Percentiles rank a stretch among this genome's conserved stretches.
These are phyloP conservation scores for Belonocnema kinseyi DNA, from an alignment of 1,140 invertebrate genomes.

Conservation along the genomic window DNA sequence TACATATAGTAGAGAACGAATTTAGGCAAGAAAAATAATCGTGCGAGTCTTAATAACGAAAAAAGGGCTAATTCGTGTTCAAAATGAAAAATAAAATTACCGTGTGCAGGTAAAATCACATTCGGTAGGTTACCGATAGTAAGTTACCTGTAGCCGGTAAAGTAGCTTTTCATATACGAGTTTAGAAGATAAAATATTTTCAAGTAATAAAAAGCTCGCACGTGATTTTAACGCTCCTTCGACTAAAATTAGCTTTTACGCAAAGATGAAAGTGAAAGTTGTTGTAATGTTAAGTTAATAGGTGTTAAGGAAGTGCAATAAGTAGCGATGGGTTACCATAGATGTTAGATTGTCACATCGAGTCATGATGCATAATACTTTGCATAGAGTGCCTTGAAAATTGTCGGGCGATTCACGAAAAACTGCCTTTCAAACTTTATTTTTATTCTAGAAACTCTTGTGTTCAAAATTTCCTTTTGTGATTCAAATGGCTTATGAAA, in stretches of 20 bases:
- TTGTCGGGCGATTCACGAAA: background rate
- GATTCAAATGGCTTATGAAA: too few relatives aligned
- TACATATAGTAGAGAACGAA: background rate
- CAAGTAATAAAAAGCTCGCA: constrained; percentile 4
- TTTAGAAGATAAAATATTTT: constrained; percentile 21
- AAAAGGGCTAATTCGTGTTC: background rate
- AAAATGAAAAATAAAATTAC: background rate
- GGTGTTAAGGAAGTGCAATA: background rate
- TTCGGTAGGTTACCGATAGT: background rate
- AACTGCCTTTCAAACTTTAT: too few relatives aligned
- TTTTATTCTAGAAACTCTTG: too few relatives aligned
- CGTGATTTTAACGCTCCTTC: background rate
- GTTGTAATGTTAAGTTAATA: background rate
- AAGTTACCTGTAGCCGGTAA: background rate
- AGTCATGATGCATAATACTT: constrained; percentile 9
- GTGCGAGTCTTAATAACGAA: background rate
- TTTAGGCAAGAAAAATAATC: background rate
- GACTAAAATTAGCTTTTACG: constrained; percentile 11
- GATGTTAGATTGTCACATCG: constrained; percentile 13
- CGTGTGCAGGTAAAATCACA: background rate
- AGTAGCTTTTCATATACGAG: background rate
- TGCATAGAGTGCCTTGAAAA: background rate
- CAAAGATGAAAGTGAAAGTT: constrained; percentile 24
- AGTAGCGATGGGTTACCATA: constrained; percentile 27
- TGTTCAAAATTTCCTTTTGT: too few relatives aligned